Evolutionary conservation across 2,113 vertebrate species (phyloP).

Genomic region (Excalfactoria chinensis): DNA sequence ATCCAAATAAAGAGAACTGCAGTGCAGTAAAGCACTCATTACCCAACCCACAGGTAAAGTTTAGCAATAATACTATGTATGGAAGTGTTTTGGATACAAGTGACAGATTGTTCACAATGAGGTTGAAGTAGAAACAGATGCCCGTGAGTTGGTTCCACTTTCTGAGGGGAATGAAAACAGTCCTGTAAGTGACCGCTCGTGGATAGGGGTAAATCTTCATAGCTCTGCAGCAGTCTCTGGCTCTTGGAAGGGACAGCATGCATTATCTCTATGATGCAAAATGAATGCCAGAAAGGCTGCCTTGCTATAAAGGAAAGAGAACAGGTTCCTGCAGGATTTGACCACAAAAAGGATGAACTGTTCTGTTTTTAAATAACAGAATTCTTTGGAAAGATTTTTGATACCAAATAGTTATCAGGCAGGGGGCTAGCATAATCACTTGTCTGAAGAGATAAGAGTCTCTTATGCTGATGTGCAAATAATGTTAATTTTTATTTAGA

Average conservation of each 20-base stretch:
- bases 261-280: neutral
- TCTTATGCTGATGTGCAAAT: neutral
- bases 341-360: neutral
- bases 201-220: neutral
- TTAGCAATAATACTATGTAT: neutral
- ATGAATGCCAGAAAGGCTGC: neutral
- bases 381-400: neutral
- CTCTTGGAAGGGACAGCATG: neutral
- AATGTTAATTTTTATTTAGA: neutral
- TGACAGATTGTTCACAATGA: neutral
- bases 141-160: fast-evolving
- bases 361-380: neutral
- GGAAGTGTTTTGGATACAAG: neutral
- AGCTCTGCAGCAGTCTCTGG: neutral
- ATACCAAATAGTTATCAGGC: neutral
- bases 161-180: neutral
- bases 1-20: neutral
- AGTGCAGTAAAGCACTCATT: neutral
- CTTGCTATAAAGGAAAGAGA: neutral
- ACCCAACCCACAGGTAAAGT: neutral
- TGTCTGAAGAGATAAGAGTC: neutral
- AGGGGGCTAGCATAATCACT: neutral
- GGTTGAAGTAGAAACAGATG: neutral
- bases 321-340: neutral
- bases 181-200: neutral